A percentile compares a stretch with the other conserved stretches of the same genome.
Evolutionary conservation across 2,797 vertebrate genomes (phyloP).

Genomic region (Champsocephalus gunnari): DNA sequence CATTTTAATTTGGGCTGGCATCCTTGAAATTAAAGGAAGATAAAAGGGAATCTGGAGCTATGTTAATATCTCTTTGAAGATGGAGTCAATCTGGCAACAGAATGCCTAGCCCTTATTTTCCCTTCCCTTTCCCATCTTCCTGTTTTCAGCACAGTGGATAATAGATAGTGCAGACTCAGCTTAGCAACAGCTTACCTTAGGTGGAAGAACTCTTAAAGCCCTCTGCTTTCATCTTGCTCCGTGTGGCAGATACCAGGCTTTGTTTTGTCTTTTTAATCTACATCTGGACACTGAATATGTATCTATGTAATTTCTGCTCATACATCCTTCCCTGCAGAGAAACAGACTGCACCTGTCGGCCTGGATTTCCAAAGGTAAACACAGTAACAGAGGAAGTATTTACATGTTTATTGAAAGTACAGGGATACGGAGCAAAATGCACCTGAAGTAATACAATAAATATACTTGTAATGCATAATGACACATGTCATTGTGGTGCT

Average conservation of each 20-base stretch:
- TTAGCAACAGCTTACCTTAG: constrained; percentile 63
- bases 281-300: constrained; percentile 69
- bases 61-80: constrained; percentile 86
- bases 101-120: constrained; percentile 71
- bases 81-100: constrained; percentile 79
- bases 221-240: constrained; percentile 63
- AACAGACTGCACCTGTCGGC: constrained; percentile 18
- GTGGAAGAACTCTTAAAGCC: constrained; percentile 60
- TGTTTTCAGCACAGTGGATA: constrained; percentile 68
- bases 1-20: constrained; percentile 79
- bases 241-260: constrained; percentile 53
- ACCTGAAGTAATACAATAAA: background rate
- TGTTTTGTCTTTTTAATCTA: constrained; percentile 65
- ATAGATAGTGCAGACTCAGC: constrained; percentile 80
- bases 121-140: constrained; percentile 65
- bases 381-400: background rate
- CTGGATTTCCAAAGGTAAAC: constrained; percentile 33
- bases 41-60: constrained; percentile 78
- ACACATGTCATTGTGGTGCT: background rate
- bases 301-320: constrained; percentile 54
- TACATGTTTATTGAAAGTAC: background rate
- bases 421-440: background rate
- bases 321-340: constrained; percentile 36
- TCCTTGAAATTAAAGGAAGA: constrained; percentile 81
- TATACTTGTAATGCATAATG: background rate